Percentiles rank a stretch among this genome's conserved stretches.
phyloP scores from a whole-genome alignment of 2,113 vertebrate genomes.

The Lathamus discolor region DNA sequence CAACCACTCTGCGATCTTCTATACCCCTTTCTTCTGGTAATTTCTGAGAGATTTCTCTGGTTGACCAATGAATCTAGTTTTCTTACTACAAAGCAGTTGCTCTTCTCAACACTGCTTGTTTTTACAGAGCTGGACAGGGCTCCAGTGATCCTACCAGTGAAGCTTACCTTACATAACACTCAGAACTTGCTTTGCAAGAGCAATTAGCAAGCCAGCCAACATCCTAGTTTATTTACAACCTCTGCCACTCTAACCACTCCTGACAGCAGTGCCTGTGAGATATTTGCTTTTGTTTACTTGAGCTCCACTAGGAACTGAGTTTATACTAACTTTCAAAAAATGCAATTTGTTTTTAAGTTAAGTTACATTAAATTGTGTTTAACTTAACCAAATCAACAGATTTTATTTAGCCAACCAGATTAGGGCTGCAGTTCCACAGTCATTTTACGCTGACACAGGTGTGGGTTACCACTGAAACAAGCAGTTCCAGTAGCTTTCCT shows the following conservation, averaged over 20 bases:
- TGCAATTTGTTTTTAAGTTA: not conserved
- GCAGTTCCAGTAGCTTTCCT: not conserved
- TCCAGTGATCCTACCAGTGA: accelerated
- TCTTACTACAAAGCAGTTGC: not conserved
- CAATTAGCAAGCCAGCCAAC: not conserved
- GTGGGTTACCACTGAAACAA: not conserved
- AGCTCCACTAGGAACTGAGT: not conserved
- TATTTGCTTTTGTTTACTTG: not conserved
- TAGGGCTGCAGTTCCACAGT: not conserved
- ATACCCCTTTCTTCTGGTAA: not conserved
- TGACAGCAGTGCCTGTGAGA: not conserved
- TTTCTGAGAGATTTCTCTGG: not conserved
- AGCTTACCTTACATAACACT: accelerated
- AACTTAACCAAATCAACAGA: not conserved
- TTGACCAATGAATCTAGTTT: accelerated
- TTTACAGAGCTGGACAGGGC: too few relatives aligned
- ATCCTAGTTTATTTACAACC: not conserved
- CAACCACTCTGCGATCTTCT: not conserved
- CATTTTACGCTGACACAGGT: not conserved
- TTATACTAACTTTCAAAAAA: not conserved
- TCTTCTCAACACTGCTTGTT: not conserved
- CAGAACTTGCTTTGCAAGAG: not conserved
- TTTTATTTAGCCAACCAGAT: not conserved
- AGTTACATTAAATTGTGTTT: not conserved
- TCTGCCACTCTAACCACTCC: not conserved